These are phyloP conservation scores for Dicerorhinus sumatrensis DNA, from an alignment of 2,113 vertebrate species.

Conservation along the genomic window DNA sequence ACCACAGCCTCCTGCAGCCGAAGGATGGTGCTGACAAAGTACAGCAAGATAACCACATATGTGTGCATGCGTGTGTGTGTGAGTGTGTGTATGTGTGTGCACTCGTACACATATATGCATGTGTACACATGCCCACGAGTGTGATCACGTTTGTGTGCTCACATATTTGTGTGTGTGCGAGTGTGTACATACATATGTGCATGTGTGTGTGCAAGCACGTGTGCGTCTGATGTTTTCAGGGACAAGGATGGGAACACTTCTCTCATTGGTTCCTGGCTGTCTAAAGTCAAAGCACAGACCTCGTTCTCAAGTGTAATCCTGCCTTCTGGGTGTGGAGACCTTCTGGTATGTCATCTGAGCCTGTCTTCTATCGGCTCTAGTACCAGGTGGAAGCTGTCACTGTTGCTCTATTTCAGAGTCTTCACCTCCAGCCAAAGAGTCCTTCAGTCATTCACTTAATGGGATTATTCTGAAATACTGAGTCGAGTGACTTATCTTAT, in stretches of 20 bases:
- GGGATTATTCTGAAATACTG: not conserved
- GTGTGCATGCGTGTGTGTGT: accelerated
- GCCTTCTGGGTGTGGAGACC: accelerated
- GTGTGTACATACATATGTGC: accelerated
- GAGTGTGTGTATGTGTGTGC: not conserved
- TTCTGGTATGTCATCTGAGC: not conserved
- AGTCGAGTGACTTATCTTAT: not conserved
- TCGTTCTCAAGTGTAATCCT: not conserved
- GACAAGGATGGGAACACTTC: no score
- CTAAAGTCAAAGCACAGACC: not conserved
- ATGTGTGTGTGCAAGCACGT: accelerated
- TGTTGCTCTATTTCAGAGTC: not conserved
- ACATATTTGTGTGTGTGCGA: no score
- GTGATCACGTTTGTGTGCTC: accelerated
- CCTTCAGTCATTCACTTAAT: not conserved
- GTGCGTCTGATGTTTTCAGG: not conserved
- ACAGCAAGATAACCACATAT: not conserved
- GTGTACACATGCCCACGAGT: accelerated
- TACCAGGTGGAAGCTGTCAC: accelerated
- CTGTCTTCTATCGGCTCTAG: accelerated
- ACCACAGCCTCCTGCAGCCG: not conserved
- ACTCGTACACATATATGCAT: accelerated
- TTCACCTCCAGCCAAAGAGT: not conserved
- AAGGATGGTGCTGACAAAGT: not conserved
- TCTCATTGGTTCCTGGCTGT: not conserved